These are phyloP conservation scores for Sebastes cheni DNA, from an alignment of 2,797 vertebrate genomes.

Conservation along the genomic window DNA sequence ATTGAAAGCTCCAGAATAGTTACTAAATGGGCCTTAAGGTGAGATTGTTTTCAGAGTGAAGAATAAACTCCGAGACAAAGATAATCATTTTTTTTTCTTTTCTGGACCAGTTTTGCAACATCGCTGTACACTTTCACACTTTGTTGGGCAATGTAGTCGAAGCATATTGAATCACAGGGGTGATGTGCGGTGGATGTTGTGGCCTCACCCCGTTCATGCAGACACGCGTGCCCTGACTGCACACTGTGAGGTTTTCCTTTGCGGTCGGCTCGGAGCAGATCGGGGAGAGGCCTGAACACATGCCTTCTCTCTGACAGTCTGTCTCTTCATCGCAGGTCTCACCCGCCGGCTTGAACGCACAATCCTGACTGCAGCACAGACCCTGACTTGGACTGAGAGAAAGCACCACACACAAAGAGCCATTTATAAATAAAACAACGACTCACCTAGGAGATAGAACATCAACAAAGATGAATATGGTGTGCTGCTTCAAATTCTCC, in stretches of 20 bases:
- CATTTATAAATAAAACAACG: background rate
- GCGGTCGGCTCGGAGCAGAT: conserved; percentile 72
- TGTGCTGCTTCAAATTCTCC: background rate
- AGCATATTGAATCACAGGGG: background rate
- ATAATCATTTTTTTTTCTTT: background rate
- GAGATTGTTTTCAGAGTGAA: background rate
- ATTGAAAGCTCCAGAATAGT: background rate
- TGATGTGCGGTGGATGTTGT: background rate
- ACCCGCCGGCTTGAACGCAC: conserved; percentile 68
- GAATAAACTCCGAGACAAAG: background rate
- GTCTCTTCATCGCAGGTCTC: conserved; percentile 78
- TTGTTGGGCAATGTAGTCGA: background rate
- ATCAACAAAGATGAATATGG: background rate
- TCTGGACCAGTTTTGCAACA: background rate
- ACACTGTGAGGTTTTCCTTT: conserved; percentile 83
- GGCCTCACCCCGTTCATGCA: conserved; percentile 84
- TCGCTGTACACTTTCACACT: background rate
- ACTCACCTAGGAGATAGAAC: fast-evolving
- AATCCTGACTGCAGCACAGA: conserved; percentile 79
- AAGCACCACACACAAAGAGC: background rate
- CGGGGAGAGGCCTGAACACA: conserved; percentile 77
- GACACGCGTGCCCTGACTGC: conserved; percentile 79
- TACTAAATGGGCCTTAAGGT: background rate
- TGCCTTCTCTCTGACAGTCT: conserved; percentile 76
- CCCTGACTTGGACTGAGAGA: conserved; percentile 85